phyloP scores from a whole-genome alignment of 2,113 vertebrate species.

The Motacilla tschutschensis region DNA sequence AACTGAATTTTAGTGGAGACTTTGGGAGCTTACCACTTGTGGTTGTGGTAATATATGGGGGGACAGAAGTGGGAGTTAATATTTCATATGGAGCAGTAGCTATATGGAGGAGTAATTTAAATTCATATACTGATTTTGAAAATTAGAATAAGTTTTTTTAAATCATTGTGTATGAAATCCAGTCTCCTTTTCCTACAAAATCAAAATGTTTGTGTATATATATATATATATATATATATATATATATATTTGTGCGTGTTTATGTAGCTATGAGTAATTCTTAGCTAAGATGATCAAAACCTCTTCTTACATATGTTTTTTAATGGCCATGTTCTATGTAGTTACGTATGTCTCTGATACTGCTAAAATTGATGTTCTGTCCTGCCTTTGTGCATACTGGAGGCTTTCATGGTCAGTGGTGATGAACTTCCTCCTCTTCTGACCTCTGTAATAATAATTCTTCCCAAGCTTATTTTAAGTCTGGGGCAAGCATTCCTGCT shows the following conservation, averaged over 20 bases:
- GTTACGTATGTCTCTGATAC: neutral
- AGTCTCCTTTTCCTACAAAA: neutral
- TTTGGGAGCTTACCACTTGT: neutral
- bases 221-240: neutral
- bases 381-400: neutral
- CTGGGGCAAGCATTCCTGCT: neutral
- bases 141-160: neutral
- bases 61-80: neutral
- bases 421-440: neutral
- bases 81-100: neutral
- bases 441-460: neutral
- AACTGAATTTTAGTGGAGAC: neutral
- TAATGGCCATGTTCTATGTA: neutral
- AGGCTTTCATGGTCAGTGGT: neutral
- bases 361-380: neutral
- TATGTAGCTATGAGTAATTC: neutral
- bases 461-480: neutral
- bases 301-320: neutral
- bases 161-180: neutral
- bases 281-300: neutral
- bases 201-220: neutral
- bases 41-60: neutral
- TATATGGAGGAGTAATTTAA: neutral
- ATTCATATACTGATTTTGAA: neutral
- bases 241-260: neutral